Percentiles rank a stretch among this genome's conserved stretches.
Conservation (phyloP, 2,113 vertebrate genomes). For the Tylochromis polylepis region DNA sequence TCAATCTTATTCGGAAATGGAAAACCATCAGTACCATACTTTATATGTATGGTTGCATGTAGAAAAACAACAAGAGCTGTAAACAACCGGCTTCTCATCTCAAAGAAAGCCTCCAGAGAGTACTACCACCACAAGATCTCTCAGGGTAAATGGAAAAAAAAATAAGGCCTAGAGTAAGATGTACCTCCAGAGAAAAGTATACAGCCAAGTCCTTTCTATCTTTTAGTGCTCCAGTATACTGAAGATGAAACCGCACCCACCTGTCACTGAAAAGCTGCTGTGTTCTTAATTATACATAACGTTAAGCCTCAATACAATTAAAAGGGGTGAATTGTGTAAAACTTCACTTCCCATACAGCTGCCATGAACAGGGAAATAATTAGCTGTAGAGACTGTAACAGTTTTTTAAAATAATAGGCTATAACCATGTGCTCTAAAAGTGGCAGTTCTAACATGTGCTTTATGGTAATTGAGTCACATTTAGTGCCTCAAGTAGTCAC, state of each 20-base stretch:
- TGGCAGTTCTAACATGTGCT: not conserved
- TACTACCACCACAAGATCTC: too few species aligned
- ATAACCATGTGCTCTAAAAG: not conserved
- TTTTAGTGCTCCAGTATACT: not conserved
- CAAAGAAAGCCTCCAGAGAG: not conserved
- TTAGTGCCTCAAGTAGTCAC: not conserved
- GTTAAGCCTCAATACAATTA: not conserved
- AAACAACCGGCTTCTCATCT: not conserved
- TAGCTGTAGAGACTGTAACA: not conserved
- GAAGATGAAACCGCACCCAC: not conserved
- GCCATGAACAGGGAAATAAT: not conserved
- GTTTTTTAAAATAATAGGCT: not conserved
- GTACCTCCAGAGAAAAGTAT: not conserved
- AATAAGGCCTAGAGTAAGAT: not conserved
- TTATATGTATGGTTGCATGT: not conserved
- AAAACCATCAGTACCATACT: not conserved
- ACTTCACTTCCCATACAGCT: not conserved
- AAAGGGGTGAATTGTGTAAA: not conserved
- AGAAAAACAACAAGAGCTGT: not conserved
- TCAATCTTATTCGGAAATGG: not conserved
- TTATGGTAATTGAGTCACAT: not conserved
- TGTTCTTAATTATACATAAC: not conserved
- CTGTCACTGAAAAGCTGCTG: not conserved
- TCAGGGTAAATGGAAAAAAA: not conserved
- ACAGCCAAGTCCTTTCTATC: not conserved